Evolutionary conservation across 2,797 vertebrate species (phyloP).

Genomic region (Bryconaethiops microstoma): DNA sequence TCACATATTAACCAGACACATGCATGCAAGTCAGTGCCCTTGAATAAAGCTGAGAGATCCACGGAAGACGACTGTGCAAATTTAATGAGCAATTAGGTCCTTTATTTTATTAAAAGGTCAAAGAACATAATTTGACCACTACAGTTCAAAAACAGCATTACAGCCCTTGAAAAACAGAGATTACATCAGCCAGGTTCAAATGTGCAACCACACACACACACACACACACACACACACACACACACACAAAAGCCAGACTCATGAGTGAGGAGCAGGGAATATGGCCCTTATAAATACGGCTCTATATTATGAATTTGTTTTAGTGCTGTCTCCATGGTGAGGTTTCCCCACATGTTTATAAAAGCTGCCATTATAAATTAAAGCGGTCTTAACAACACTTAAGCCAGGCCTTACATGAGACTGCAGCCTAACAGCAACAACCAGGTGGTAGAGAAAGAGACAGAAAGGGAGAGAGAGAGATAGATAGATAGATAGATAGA

Average conservation of each 20-base stretch:
- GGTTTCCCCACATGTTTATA: slow-evolving; percentile 82
- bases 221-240: slow-evolving; percentile 35
- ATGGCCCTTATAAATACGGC: slow-evolving; percentile 85
- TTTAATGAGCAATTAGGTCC: not conserved
- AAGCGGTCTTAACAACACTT: slow-evolving; percentile 82
- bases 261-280: slow-evolving; percentile 58
- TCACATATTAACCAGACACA: slow-evolving; percentile 10
- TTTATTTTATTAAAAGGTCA: not conserved
- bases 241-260: slow-evolving; percentile 45
- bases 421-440: slow-evolving; percentile 44
- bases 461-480: slow-evolving; percentile 62
- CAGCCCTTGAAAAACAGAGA: not conserved
- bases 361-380: slow-evolving; percentile 83
- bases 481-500: slow-evolving; percentile 65
- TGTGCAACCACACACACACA: slow-evolving; percentile 9
- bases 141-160: not conserved
- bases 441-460: slow-evolving; percentile 50
- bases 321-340: slow-evolving; percentile 84
- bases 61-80: not conserved
- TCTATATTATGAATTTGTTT: slow-evolving; percentile 84
- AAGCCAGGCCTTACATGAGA: slow-evolving; percentile 68
- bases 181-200: slow-evolving; percentile 26
- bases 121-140: not conserved
- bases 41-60: not conserved
- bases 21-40: not conserved